A percentile compares a stretch with the other conserved stretches of the same genome.
phyloP scores from a whole-genome alignment of 2,113 vertebrate genomes.

The Halichoerus grypus region DNA sequence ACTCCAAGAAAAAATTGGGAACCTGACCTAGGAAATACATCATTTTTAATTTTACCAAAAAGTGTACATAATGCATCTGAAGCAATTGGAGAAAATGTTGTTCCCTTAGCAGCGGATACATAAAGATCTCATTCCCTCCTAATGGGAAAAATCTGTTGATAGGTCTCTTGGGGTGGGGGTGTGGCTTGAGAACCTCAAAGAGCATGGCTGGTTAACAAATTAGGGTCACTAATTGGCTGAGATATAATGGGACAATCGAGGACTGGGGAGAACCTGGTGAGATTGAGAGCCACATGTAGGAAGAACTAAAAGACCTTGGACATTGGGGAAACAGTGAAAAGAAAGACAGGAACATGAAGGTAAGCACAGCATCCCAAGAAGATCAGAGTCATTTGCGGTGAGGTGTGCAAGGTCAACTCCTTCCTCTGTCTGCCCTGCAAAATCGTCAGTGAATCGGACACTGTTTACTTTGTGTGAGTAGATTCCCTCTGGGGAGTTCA shows the following conservation, averaged over 20 bases:
- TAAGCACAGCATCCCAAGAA: conserved; percentile 27
- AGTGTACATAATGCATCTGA: conserved; percentile 18
- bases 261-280: not conserved
- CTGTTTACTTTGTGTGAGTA: conserved; percentile 53
- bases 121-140: not conserved
- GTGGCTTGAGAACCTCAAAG: not conserved
- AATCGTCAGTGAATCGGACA: conserved; percentile 34
- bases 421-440: not conserved
- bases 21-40: not conserved
- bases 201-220: conserved; percentile 17
- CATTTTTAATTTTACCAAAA: conserved; percentile 35
- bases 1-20: not conserved
- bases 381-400: not conserved
- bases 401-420: not conserved
- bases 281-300: not conserved
- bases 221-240: not conserved
- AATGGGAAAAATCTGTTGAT: not conserved
- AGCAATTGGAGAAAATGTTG: conserved; percentile 7
- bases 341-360: not conserved
- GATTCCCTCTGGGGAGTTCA: conserved; percentile 3
- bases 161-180: not conserved
- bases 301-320: conserved; percentile 9
- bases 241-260: conserved; percentile 2
- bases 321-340: not conserved
- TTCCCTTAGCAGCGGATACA: not conserved